Evolutionary conservation across 2,113 vertebrate species (phyloP), one percentile per base, ranked within the genome.

Genomic region (Aptenodytes patagonicus): DNA sequence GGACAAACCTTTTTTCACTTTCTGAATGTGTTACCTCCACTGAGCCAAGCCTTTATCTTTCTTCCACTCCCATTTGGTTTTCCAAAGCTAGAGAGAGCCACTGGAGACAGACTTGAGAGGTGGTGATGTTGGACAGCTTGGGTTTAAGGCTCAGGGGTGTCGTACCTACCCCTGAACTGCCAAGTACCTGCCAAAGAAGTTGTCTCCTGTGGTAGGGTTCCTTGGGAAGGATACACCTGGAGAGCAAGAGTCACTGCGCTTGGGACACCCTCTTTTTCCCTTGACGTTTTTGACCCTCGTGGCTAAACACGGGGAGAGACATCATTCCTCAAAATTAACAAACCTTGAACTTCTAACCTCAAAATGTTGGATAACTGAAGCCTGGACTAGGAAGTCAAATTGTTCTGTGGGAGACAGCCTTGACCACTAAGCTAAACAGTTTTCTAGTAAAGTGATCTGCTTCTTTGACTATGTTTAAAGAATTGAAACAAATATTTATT

Each of bases 401-500:
- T 2, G 58, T 72, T 82, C 32, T 69, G 58, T 51, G 36, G 25
- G 83, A 81, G 60, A 57, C 21, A 69, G 68, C 47, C 81, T 93
- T 72, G 66, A 52, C 61, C 64, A 58, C 69, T 81, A 71, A 82
- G 84, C 75, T 85, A 71, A 91, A 89, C 80, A 72, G 52, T 72
- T 81, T 77, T 77, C 69, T 84, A 72, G 73, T 52, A 52, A 85
- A 93, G 91, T 2, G 75, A 89, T 93, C 64, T 68, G 75, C 88
- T 85, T 3, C 88, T 93, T 77, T 34, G 47, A 51, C 83, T 68
- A 1, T 94, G 90, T 94, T 90, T 96, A 79, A 94, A 93, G 90
- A 90, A 71, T 81, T 52, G 78, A 81, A 93, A 87, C 83, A 96
- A 96, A 84, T 87, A 92, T 94, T 96, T 94, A 94, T 90, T 80